Evolutionary conservation across 2,888 invertebrate species (phyloP), one percentile per base, ranked within the genome.

Genomic region (Ichneumon xanthorius): DNA sequence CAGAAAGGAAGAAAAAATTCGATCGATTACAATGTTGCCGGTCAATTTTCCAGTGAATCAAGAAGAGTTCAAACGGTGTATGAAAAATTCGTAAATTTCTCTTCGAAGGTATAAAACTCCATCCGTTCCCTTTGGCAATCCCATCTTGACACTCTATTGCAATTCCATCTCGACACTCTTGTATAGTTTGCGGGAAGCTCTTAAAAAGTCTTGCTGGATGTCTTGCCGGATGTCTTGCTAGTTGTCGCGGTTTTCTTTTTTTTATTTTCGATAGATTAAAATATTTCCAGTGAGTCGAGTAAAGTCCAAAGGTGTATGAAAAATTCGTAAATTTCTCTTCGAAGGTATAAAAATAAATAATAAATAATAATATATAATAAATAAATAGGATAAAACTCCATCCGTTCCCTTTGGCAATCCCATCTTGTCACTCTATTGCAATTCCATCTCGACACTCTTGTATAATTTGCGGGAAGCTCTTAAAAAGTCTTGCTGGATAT

Each of bases 71-170:
- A 11, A 11, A 11, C 9, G 40, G 40, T 9, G 2, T 11, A 11
- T 40, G 2, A 9, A 40, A 40, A 40, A 11, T 40, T 40, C 9
- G 40, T 7, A 40, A 40, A 40, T 63, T 33, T 37, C 22, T 71
- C 55, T 37, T 19, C 22, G 5, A 71, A 61, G 16, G 37, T 79
- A 79, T 70, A 58, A 78, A 78, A 78, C 63, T 37, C 71, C 45
- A 79, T 61, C 7, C 14, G 9, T 40, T 58, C 45, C 78, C 33
- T 58, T 58, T 26, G 48, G 37, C 26, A 61, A 61, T 65, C 9
- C 22, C n/a, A 19, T 37, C 53, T 37, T 30, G 33, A 0, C 33
- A 19, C 37, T 48, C 68, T 48, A 26, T 26, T 26, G 37, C 37
- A 61, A 61, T 65, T 6, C 37, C n/a, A 19, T 37, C 53, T 37